Base-by-base conservation (phyloP, 2,888 invertebrate genomes). In the Drosophila leonis region DNA sequence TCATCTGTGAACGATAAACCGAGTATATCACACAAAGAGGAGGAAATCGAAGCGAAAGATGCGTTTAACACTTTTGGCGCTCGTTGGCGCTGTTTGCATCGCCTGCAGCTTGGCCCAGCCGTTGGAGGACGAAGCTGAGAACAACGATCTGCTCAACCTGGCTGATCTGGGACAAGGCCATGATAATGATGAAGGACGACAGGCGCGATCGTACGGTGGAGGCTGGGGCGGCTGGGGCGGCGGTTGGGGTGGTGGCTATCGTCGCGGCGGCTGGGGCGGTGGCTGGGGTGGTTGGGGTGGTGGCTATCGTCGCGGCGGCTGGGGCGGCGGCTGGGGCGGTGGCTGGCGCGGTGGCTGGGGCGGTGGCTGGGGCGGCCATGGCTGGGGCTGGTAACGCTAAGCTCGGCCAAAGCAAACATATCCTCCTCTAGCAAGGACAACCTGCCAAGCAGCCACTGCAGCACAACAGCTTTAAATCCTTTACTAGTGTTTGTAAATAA, bases 11-110 rank as follows among this genome's bases (percentile, higher is more conserved):
- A 9, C 54, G 24, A 54, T 52, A 37, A 46, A 41, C 41, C 54
- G 33, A 48, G 37, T 18, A 15, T 29, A 52, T 18, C 29, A 13
- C n/a, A n/a, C n/a, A 39, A 7, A 29, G 27, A 20, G 4, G 3
- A 33, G 5, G 0, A 18, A 10, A 35, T n/a, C 37, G 35, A 44
- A 44, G 55, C 27, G 4, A 33, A 75, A 65, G 44, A 84, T 84
- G 84, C 84, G 84, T 72, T 52, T 88, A 7, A 69, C 67, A 52
- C 60, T 84, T 29, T 29, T 81, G 27, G 70, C 86, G 7, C 33
- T 86, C n/a, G 42, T 86, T 20, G 71, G 71, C 37, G 44, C 75
- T 2, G 15, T 81, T 20, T 80, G 68, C 60, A 57, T 84, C 33
- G 83, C 63, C 63, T 80, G 35, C 13, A 59, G 65, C 61, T 39